Conservation (phyloP, 1,140 invertebrate genomes). For the Halesus radiatus region DNA sequence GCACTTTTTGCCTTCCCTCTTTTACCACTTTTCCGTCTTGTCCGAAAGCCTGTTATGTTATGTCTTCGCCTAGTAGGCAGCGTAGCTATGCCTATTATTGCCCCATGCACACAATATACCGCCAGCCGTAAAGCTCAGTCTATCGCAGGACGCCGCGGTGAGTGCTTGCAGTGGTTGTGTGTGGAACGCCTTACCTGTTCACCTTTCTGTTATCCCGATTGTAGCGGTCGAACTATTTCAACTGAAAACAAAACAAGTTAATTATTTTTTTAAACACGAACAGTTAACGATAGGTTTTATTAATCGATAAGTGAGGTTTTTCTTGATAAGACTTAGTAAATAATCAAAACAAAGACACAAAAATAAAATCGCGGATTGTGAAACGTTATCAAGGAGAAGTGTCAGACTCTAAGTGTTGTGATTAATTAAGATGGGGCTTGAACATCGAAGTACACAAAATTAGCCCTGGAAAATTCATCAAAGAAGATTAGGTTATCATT, state of each 20-base stretch:
- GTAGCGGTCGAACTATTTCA: conserved; percentile 15
- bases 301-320: too few relatives aligned
- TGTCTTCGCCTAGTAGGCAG: conserved; percentile 25
- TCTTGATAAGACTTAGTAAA: too few relatives aligned
- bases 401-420: conserved; percentile 13
- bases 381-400: conserved; percentile 9
- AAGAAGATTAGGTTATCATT: conserved; percentile 9
- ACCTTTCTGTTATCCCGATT: conserved; percentile 7
- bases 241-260: too few relatives aligned
- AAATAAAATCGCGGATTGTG: neutral
- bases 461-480: conserved; percentile 11
- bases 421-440: neutral
- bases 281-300: too few relatives aligned
- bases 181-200: conserved; percentile 2
- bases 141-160: conserved; percentile 44
- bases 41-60: conserved; percentile 31
- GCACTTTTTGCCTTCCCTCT: neutral
- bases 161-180: conserved; percentile 7
- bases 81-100: conserved; percentile 20
- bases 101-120: conserved; percentile 18
- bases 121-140: conserved; percentile 43
- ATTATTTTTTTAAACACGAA: too few relatives aligned
- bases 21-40: conserved; percentile 26
- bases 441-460: conserved; percentile 17
- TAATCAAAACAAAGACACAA: too few relatives aligned